Evolutionary conservation across 2,888 invertebrate genomes (phyloP).

Genomic region (Zhengitettix transpicula): DNA sequence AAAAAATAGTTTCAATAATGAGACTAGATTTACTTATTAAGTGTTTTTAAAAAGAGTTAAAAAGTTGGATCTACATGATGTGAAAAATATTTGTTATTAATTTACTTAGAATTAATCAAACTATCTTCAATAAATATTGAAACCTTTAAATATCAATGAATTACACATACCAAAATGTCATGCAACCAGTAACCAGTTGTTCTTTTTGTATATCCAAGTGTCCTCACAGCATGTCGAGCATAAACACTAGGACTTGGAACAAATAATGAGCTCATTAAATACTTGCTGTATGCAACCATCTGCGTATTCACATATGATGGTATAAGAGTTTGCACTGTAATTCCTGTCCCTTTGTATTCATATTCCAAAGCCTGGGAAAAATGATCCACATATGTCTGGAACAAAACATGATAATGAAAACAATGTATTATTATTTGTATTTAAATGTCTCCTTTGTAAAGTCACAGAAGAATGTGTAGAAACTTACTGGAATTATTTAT

Average conservation of each 20-base stretch:
- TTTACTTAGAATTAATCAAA: no score
- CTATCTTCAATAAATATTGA: no score
- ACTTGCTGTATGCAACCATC: conserved; percentile 22
- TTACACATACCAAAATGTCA: background rate
- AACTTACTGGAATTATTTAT: no score
- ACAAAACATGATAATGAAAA: background rate
- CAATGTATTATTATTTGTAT: background rate
- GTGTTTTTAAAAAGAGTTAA: no score
- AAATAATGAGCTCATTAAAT: conserved; percentile 16
- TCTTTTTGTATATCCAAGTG: conserved; percentile 24
- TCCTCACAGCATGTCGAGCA: conserved; percentile 24
- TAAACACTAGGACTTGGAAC: conserved; percentile 19
- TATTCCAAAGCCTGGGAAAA: conserved; percentile 23
- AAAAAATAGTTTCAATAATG: no score
- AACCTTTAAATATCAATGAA: no score
- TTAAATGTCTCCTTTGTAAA: background rate
- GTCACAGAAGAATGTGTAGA: no score
- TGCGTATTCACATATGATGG: conserved; percentile 31
- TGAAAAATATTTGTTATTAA: no score
- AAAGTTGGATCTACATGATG: no score
- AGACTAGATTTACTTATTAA: no score
- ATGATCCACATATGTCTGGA: conserved; percentile 15
- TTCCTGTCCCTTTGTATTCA: conserved; percentile 26
- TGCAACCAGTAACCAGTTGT: conserved; percentile 32
- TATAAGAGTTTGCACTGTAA: conserved; percentile 28